Evolutionary conservation across 2,888 invertebrate species (phyloP), one percentile per base, ranked within the genome.

Genomic region (Cheilosia scutellata): DNA sequence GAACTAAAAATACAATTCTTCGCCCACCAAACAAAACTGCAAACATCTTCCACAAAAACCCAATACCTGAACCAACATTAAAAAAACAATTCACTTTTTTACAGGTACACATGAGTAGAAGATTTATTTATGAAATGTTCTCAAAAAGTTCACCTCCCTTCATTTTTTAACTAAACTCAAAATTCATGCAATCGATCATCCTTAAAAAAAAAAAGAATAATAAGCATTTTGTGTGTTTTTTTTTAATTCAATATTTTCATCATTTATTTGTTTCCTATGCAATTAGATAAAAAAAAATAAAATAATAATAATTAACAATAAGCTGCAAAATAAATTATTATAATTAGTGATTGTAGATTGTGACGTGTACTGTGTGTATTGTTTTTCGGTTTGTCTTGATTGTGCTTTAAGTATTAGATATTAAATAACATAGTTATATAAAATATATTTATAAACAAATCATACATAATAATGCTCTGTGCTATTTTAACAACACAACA

Each of bases 261-360:
- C 58, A 29, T 84, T 86, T 80, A 86, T 86, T 86, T 76, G 72
- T 77, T 72, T 86, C 82, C 77, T 86, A 86, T 77, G 76, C 82
- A 86, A 82, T 86, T 86, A 86, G 86, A 82, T 86, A 82, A 86
- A 80, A 80, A 86, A 78, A 76, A 86, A 84, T 78, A 78, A 79
- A 84, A 84, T 75, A 84, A 86, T 71, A 86, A 86, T 82, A 82
- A 77, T 86, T 86, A 86, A 86, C 86, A 86, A 86, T 82, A 82
- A 82, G 86, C 86, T 86, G 86, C 80, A 72, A 86, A 86, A 86
- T 86, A 86, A 86, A 86, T 86, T 86, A 86, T 86, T 86, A 86
- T 72, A 86, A 86, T 86, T 86, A 86, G 86, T 86, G 86, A 86
- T 86, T 86, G 86, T 86, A 82, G 80, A 82, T 86, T 86, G 86